phyloP scores from a whole-genome alignment of 53 echinoderm and acorn worm genomes.

The Echinarachnius parma region DNA sequence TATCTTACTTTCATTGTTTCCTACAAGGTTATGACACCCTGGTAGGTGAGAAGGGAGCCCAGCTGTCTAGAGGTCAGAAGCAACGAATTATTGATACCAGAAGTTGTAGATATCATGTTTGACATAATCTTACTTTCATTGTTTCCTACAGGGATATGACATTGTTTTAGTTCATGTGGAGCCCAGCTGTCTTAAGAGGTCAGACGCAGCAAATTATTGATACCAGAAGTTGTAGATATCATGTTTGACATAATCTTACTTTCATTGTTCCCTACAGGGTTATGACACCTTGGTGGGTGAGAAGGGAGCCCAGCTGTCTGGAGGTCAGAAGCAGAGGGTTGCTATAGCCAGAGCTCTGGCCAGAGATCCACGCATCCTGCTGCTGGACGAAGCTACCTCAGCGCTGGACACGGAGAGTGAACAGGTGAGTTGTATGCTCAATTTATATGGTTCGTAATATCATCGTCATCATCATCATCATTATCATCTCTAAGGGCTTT shows the following conservation, averaged over 20 bases:
- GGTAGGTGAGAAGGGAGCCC: conserved; percentile 88
- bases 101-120: too few relatives aligned
- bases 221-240: too few relatives aligned
- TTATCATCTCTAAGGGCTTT: too few relatives aligned
- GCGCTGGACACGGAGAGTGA: conserved; percentile 91
- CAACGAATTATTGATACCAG: too few relatives aligned
- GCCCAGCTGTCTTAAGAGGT: too few relatives aligned
- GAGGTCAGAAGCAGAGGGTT: conserved; percentile 90
- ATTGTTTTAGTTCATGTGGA: conserved; percentile 80
- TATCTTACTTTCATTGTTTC: neutral
- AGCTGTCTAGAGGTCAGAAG: too few relatives aligned
- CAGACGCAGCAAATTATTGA: too few relatives aligned
- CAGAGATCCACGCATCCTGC: conserved; percentile 75
- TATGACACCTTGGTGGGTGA: too few relatives aligned
- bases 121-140: neutral
- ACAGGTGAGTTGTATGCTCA: conserved; percentile 70
- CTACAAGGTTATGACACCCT: conserved; percentile 77
- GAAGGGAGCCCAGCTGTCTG: too few relatives aligned
- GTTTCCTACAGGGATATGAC: conserved; percentile 66
- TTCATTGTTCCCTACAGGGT: neutral
- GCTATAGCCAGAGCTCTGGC: conserved; percentile 88
- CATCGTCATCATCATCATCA: too few relatives aligned
- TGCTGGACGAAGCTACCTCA: conserved; percentile 88
- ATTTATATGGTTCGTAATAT: too few relatives aligned
- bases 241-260: neutral